Base-by-base conservation (phyloP, 2,113 vertebrate genomes). In the Muntiacus muntjak region DNA sequence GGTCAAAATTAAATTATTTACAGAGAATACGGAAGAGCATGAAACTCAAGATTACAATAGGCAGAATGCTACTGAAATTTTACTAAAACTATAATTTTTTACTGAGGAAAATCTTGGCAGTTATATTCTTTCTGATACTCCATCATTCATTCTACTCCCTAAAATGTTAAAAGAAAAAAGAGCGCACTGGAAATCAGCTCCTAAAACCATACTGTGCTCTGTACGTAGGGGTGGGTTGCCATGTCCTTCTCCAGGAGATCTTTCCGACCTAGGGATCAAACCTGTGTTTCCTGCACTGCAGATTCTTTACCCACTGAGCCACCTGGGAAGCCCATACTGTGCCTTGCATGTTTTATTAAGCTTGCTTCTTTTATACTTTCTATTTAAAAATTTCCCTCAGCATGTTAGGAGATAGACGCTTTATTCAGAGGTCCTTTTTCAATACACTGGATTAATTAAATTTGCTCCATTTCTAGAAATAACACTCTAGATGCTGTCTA, bases 151-250 rank as follows among this genome's bases (percentile, higher is more conserved):
- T 96, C n/a, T 28, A 93, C 85, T 40, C 82, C 89, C 83, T 89
- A 96, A 78, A 95, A 55, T 45, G 93, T 36, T 84, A 92, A 58
- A 60, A 94, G 28, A 71, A 91, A 94, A 95, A 94, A 74, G 86
- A 52, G 1, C 36, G 19, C 17, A 36, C 23, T 88, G 74, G 15
- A 84, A 97, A 84, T 81, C 54, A 71, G 50, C n/a, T 67, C 40
- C 50, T 94, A 45, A 91, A 78, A 87, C 40, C 76, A 85, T 47
- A 71, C n/a, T 74, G 47, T 43, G n/a, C 6, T 2, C 86, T 40
- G 13, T 12, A 10, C 67, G 45, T 10, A 26, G 12, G 40, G 26
- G 40, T 26, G 71, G 40, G 40, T 0, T 15, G 71, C 40, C 23
- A 8, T 7, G 23, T 43, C 71, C 23, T 43, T 26, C 71, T 76